Conservation (phyloP, 2,113 vertebrate species). For the Cervus canadensis region DNA sequence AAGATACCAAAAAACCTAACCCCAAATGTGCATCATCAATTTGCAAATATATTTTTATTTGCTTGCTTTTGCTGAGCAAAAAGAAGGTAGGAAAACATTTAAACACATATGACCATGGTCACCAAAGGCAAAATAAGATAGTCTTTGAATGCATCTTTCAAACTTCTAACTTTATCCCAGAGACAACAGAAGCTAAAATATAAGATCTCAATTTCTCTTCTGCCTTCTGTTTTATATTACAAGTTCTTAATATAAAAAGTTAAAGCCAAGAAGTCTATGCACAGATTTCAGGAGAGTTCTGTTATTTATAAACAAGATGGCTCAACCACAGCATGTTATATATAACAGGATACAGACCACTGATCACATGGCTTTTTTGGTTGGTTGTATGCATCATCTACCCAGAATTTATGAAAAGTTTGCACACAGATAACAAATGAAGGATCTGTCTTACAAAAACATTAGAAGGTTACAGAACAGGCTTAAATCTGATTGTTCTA, state of each 20-base stretch:
- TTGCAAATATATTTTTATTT: constrained; percentile 42
- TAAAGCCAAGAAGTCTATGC: constrained; percentile 56
- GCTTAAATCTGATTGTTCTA: constrained; percentile 24
- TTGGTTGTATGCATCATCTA: constrained; percentile 36
- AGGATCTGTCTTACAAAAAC: constrained; percentile 48
- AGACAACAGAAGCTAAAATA: constrained; percentile 51
- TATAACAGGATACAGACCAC: constrained; percentile 34
- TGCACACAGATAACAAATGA: constrained; percentile 4
- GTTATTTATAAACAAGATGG: constrained; percentile 49
- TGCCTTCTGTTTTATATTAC: constrained; percentile 46
- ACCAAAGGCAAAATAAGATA: constrained; percentile 33
- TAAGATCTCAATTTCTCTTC: constrained; percentile 25
- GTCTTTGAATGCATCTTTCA: constrained; percentile 50
- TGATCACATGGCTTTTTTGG: constrained; percentile 43
- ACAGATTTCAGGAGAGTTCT: constrained; percentile 51
- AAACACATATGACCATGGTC: not conserved
- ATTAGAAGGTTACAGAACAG: constrained; percentile 3
- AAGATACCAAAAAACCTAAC: not conserved
- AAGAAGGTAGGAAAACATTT: constrained; percentile 49
- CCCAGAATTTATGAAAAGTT: constrained; percentile 32
- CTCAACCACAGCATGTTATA: constrained; percentile 50
- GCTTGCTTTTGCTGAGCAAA: constrained; percentile 37
- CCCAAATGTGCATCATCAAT: not conserved
- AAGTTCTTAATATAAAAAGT: constrained; percentile 42
- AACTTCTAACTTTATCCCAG: not conserved